Base-by-base conservation (phyloP, 2,888 invertebrate genomes). In the Automeris io region DNA sequence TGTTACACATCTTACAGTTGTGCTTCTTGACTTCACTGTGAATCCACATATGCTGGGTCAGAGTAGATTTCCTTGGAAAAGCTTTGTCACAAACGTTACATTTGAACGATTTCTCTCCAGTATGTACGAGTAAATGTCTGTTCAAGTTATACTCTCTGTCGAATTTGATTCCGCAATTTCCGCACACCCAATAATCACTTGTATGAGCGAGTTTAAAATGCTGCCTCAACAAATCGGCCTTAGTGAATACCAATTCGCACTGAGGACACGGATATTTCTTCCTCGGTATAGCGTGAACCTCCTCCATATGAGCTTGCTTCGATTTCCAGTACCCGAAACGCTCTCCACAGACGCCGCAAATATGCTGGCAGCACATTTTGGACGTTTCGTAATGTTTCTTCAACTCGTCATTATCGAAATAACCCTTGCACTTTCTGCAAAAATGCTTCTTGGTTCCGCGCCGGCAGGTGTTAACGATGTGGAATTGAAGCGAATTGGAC, bases 71-170 rank as follows among this genome's bases (percentile, higher is more conserved):
- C 12, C 77, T 58, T 1, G 68, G 61, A 46, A 82, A 83, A 1
- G 60, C 52, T 39, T 87, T 88, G 0, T 70, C 51, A 39, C 88
- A 88, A 1, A 80, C 66, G n/a, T 65, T 60, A 43, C 89, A 89
- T 8, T 69, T 57, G 39, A 78, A 88, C 0, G 73, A 63, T 42
- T 82, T 86, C 35, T 78, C 78, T 5, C 77, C 80, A 0, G 85
- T 82, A 47, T 88, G 88, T 1, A 72, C 70, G 1, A 83, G 67
- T 60, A 74, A 63, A 43, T 89, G 88, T 8, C 76, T 74, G 5
- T 77, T 69, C n/a, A 88, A 52, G 37, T 63, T 65, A 9, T 79
- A 68, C 39, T 82, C 82, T 0, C 67, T 66, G 33, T 71, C 77
- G 42, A 87, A 88, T 43, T 78, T 80, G 0, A 71, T 61, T 0